phyloP scores from a whole-genome alignment of 2,888 invertebrate genomes.

The Torymus aiolomorphi region DNA sequence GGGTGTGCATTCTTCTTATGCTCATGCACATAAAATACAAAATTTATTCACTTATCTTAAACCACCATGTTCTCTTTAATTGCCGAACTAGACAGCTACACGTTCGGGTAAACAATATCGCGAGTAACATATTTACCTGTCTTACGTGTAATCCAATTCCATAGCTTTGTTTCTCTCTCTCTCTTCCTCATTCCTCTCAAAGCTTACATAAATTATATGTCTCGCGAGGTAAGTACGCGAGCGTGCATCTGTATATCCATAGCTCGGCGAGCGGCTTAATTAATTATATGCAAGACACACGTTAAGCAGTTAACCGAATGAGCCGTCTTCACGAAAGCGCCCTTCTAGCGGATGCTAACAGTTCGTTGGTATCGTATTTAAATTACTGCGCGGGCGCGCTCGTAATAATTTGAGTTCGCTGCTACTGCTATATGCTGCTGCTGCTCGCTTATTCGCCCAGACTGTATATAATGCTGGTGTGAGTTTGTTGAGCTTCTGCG shows the following conservation, averaged over 20 bases:
- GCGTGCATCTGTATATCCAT: neutral
- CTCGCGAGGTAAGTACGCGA: neutral
- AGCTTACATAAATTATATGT: neutral
- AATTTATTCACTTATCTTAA: too few relatives aligned
- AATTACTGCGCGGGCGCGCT: too few relatives aligned
- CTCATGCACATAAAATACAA: too few relatives aligned
- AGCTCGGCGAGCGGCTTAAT: constrained; percentile 19
- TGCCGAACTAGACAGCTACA: too few relatives aligned
- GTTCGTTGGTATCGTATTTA: too few relatives aligned
- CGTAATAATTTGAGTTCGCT: too few relatives aligned
- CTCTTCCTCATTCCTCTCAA: neutral
- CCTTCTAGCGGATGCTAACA: too few relatives aligned
- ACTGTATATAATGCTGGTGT: too few relatives aligned
- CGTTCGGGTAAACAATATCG: constrained; percentile 2
- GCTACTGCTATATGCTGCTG: too few relatives aligned
- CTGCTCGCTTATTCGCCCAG: too few relatives aligned
- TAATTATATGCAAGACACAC: constrained; percentile 29
- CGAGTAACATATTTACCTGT: neutral
- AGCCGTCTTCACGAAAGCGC: neutral
- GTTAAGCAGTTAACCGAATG: neutral
- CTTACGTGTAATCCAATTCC: constrained; percentile 10
- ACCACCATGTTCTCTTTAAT: neutral
- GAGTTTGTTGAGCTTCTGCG: too few relatives aligned
- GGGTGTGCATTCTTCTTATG: too few relatives aligned
- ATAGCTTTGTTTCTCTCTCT: neutral